Conservation (phyloP, 2,797 vertebrate species). For the Geotrypetes seraphini region DNA sequence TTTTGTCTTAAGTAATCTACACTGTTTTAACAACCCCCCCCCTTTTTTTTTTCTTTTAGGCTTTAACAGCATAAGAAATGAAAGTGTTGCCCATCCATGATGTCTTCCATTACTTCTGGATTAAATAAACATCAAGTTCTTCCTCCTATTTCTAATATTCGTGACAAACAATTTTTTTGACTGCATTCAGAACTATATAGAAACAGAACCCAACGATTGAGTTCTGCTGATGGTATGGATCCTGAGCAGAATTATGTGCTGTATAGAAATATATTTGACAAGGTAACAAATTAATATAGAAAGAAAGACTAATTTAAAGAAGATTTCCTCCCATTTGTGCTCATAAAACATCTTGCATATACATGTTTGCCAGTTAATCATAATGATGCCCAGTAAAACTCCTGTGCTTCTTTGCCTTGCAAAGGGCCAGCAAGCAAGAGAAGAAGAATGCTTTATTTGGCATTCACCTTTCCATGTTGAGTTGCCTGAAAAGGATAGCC, state of each 20-base stretch:
- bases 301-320: neutral
- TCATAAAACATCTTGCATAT: too few species aligned
- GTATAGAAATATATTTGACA: conserved; percentile 47
- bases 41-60: conserved; percentile 6
- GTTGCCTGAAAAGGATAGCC: too few species aligned
- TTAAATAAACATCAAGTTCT: neutral
- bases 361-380: too few species aligned
- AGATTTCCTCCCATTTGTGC: too few species aligned
- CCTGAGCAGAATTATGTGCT: conserved; percentile 41
- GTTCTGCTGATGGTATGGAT: conserved; percentile 27
- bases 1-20: neutral
- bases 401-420: too few species aligned
- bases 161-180: conserved; percentile 44
- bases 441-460: too few species aligned
- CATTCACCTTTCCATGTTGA: too few species aligned
- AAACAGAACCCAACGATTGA: conserved; percentile 35
- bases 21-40: neutral
- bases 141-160: conserved; percentile 17
- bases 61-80: neutral
- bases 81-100: neutral
- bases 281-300: conserved; percentile 31
- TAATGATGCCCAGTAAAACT: too few species aligned
- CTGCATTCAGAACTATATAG: conserved; percentile 35
- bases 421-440: too few species aligned
- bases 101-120: neutral